Conservation (phyloP, 1,140 invertebrate genomes). For the Ceratitis capitata region DNA sequence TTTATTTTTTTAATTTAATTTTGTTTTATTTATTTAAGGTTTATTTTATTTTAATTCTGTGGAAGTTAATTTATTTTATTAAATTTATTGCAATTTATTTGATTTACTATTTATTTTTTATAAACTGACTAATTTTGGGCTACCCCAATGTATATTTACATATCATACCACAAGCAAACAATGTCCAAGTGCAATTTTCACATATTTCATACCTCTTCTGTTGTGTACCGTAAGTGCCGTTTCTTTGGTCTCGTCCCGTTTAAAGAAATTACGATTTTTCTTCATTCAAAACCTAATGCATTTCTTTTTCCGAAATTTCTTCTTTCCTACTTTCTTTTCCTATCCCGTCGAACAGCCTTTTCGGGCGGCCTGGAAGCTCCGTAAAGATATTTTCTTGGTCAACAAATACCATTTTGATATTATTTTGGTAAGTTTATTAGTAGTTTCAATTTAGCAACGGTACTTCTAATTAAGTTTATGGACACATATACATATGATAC, state of each 20-base stretch:
- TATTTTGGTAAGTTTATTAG: slow-evolving; percentile 4
- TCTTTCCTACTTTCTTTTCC: background rate
- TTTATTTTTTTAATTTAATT: too few relatives aligned
- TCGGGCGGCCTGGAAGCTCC: background rate
- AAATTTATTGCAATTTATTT: too few relatives aligned
- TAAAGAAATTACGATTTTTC: background rate
- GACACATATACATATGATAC: background rate
- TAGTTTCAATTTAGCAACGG: background rate
- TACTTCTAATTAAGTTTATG: background rate
- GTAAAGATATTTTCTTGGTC: slow-evolving; percentile 9
- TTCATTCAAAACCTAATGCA: background rate
- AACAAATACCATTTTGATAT: slow-evolving; percentile 4
- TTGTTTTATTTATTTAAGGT: too few relatives aligned
- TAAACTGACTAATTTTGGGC: too few relatives aligned
- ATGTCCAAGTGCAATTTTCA: background rate
- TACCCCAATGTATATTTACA: too few relatives aligned
- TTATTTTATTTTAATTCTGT: too few relatives aligned
- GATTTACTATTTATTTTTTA: too few relatives aligned
- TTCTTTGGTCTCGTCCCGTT: background rate
- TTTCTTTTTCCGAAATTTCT: background rate
- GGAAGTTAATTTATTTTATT: too few relatives aligned
- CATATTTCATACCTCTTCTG: background rate
- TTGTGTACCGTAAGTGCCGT: background rate
- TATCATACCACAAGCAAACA: background rate
- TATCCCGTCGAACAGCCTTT: background rate